Evolutionary conservation across 1,140 invertebrate genomes (phyloP).

Genomic region (Coelopa frigida): DNA sequence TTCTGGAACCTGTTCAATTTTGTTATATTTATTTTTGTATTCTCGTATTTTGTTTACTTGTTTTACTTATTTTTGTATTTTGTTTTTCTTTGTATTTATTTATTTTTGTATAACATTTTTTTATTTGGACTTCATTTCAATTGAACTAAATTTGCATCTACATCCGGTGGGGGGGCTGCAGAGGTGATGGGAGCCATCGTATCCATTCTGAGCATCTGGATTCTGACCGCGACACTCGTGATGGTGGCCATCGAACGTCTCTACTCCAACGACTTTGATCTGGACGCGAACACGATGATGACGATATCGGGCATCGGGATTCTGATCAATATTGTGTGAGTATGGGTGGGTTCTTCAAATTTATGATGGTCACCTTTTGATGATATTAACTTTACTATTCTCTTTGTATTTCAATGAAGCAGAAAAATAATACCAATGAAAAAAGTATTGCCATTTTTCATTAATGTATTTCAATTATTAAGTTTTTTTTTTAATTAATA

Average conservation of each 20-base stretch:
- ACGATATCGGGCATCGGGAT: conserved; percentile 77
- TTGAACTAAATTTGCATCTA: no score
- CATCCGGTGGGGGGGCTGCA: conserved; percentile 21
- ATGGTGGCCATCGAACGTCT: conserved; percentile 71
- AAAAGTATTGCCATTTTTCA: no score
- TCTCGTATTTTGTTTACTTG: no score
- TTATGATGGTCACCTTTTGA: no score
- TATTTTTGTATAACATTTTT: neutral
- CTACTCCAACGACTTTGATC: conserved; percentile 64
- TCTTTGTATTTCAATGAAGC: no score
- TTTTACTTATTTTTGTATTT: neutral
- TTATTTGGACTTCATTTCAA: conserved; percentile 1
- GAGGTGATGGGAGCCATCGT: conserved; percentile 60
- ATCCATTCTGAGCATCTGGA: conserved; percentile 70
- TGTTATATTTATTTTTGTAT: no score
- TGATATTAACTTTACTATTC: no score
- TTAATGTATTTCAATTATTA: no score
- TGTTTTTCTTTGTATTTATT: neutral
- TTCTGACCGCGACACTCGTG: conserved; percentile 77
- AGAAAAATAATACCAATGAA: no score
- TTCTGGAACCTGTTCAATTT: no score
- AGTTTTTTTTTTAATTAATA: no score
- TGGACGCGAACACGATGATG: conserved; percentile 79
- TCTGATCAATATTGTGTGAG: conserved; percentile 76
- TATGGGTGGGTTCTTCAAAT: conserved; percentile 17